These are phyloP conservation scores for Elymnias hypermnestra DNA, from an alignment of 1,140 invertebrate species.

Conservation along the genomic window DNA sequence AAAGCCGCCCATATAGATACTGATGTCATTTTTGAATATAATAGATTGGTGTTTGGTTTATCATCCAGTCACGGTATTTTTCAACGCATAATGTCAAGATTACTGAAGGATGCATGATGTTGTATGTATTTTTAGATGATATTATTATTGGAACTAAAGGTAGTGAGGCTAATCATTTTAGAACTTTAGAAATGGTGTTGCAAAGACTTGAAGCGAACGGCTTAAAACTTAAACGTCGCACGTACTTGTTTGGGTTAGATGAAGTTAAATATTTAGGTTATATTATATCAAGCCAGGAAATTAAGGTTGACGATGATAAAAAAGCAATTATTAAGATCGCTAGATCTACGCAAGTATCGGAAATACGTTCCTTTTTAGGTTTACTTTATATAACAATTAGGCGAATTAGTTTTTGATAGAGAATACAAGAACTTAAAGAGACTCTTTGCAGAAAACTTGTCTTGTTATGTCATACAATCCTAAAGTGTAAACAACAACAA, in stretches of 20 bases:
- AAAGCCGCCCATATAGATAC: no score
- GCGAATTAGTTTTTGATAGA: no score
- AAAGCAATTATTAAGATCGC: slow-evolving; percentile 27
- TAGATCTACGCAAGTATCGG: slow-evolving; percentile 23
- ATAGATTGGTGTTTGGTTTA: slow-evolving; percentile 5
- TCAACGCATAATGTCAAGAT: slow-evolving; percentile 10
- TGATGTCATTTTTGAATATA: no score
- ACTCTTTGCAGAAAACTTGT: no score
- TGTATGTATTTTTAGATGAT: slow-evolving; percentile 13
- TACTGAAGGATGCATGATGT: not conserved
- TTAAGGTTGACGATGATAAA: slow-evolving; percentile 24
- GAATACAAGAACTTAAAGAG: no score
- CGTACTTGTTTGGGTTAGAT: slow-evolving; percentile 37
- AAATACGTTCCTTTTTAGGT: slow-evolving; percentile 35
- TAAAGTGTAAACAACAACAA: no score
- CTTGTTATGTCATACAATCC: no score
- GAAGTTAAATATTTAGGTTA: slow-evolving; percentile 37
- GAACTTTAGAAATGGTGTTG: slow-evolving; percentile 13
- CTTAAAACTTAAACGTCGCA: slow-evolving; percentile 31
- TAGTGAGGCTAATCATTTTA: slow-evolving; percentile 11
- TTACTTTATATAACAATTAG: no score
- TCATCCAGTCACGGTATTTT: slow-evolving; percentile 8
- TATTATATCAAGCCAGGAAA: slow-evolving; percentile 28
- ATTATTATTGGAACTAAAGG: slow-evolving; percentile 11
- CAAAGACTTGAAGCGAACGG: slow-evolving; percentile 8